Base-by-base conservation (phyloP, 2,797 vertebrate species). In the Epinephelus malabaricus region DNA sequence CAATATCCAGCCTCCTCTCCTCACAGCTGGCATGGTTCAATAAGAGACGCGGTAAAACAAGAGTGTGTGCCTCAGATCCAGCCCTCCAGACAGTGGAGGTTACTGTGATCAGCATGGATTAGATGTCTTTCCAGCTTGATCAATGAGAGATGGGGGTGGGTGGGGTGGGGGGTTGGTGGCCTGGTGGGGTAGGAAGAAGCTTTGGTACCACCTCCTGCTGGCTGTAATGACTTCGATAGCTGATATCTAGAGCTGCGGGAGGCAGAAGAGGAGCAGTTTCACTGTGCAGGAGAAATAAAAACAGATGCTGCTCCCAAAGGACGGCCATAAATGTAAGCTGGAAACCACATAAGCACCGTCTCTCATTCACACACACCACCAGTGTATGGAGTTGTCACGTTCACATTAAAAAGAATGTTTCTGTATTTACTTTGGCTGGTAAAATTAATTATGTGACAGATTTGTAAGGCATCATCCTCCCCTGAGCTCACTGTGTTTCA, bases 51-150 rank as follows among this genome's bases (percentile, higher is more conserved):
- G 25, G 63, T 66, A 58, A 70, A 88, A 78, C 62, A 59, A 61
- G 67, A 64, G 45, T 2, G 61, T 56, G 77, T 17, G 83, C 69
- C 69, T 81, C 59, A 30, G 55, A 83, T 69, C 73, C 81, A 65
- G 64, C 59, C 60, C 72, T 80, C 70, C 81, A 84, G 82, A 79
- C 14, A 25, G 67, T 9, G 61, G 82, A 69, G 73, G 83, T 78
- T 73, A 76, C 83, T 77, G 83, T 75, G 85, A 92, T 90, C 87
- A 86, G 76, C 86, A 86, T 89, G 87, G 89, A 91, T 92, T 89
- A 88, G 69, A 85, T 65, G 89, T 86, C 80, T 72, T 79, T 82
- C 62, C 63, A 34, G 63, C 12, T 63, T 78, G 81, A 93, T 93
- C 91, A 74, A 91, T 94, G 76, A 70, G 78, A 86, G 70, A 83